A percentile compares a stretch with the other conserved stretches of the same genome.
These are phyloP conservation scores for Perizoma affinitatum DNA, from an alignment of 2,888 invertebrate genomes.

Conservation along the genomic window DNA sequence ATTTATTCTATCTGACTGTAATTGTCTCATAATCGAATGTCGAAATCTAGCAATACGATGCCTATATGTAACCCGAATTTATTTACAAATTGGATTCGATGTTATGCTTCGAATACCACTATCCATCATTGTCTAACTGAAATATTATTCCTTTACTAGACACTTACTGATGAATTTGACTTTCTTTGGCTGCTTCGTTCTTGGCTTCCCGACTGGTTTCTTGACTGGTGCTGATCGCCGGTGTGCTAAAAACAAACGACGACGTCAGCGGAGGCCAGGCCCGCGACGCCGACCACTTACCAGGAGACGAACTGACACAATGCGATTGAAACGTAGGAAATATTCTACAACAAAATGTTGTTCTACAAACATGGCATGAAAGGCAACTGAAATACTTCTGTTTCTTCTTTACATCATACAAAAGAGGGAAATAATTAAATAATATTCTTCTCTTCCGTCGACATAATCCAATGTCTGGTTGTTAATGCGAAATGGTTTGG, in stretches of 20 bases:
- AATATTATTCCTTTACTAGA: conserved; percentile 13
- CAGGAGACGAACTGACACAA: conserved; percentile 47
- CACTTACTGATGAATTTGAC: conserved; percentile 96
- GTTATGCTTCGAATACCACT: background rate
- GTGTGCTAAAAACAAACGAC: conserved; percentile 62
- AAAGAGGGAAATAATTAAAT: too few relatives aligned
- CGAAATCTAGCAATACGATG: conserved; percentile 14
- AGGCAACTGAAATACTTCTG: too few relatives aligned
- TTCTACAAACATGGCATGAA: too few relatives aligned
- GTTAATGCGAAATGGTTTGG: too few relatives aligned
- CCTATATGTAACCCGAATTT: conserved; percentile 11
- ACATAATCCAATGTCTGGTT: too few relatives aligned
- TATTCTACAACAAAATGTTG: background rate
- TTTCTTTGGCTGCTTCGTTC: conserved; percentile 94
- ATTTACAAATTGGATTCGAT: conserved; percentile 10
- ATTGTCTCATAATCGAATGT: conserved; percentile 13
- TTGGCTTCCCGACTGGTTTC: conserved; percentile 91
- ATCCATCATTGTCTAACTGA: conserved; percentile 1
- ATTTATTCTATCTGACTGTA: conserved; percentile 27
- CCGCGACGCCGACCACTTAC: conserved; percentile 42
- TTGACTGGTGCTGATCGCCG: conserved; percentile 88
- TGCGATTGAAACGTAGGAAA: conserved; percentile 14
- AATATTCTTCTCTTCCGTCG: too few relatives aligned
- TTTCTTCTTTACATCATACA: too few relatives aligned
- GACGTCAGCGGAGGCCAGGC: conserved; percentile 49